These are phyloP conservation scores for Elephantulus edwardii DNA, from an alignment of 2,113 vertebrate species.

Conservation along the genomic window DNA sequence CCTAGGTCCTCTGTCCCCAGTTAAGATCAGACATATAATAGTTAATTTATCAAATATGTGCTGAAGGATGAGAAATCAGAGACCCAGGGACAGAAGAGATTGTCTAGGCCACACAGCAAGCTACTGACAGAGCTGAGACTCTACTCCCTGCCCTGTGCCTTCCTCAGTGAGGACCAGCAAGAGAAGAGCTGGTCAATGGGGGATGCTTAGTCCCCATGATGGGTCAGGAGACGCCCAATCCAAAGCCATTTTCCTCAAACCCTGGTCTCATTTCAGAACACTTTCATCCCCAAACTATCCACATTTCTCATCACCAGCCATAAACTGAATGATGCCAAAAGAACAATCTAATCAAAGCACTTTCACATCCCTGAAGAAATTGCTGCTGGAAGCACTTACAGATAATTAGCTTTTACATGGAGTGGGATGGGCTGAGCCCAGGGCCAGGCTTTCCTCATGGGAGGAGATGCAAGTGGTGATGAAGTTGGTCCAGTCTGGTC, in stretches of 20 bases:
- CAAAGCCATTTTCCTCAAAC: slow-evolving; percentile 47
- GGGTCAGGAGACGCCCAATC: background rate
- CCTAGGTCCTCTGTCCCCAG: background rate
- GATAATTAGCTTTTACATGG: slow-evolving; percentile 84
- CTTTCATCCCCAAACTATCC: slow-evolving; percentile 56
- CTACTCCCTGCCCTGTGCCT: background rate
- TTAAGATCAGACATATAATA: background rate
- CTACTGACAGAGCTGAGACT: background rate
- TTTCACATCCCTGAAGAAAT: slow-evolving; percentile 84
- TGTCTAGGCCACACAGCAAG: background rate
- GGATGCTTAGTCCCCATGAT: background rate
- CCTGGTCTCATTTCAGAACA: slow-evolving; percentile 51
- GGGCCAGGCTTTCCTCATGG: slow-evolving; percentile 81
- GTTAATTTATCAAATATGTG: background rate
- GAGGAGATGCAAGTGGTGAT: slow-evolving; percentile 68
- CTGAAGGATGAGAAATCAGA: background rate
- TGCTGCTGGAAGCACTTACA: slow-evolving; percentile 85
- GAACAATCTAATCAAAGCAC: slow-evolving; percentile 86
- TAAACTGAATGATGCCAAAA: slow-evolving; percentile 82
- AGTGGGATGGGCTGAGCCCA: slow-evolving; percentile 76
- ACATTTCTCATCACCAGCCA: slow-evolving; percentile 71
- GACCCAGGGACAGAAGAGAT: background rate
- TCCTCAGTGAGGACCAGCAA: background rate
- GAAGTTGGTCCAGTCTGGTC: slow-evolving; percentile 75
- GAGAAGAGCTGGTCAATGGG: background rate